Conservation (phyloP, 1,140 invertebrate genomes). For the Holotrichia oblita region DNA sequence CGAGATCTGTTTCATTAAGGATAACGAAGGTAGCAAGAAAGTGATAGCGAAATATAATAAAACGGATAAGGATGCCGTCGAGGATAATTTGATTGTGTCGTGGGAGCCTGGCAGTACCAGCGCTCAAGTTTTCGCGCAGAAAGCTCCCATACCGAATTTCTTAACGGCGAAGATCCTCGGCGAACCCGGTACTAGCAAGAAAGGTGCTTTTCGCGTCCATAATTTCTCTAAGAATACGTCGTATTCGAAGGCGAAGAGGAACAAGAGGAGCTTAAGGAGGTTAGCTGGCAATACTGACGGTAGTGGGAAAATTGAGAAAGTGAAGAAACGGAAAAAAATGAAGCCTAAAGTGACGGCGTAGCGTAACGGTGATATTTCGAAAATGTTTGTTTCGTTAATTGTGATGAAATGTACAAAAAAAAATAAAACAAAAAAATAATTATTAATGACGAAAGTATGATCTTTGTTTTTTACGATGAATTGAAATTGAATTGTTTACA, state of each 20-base stretch:
- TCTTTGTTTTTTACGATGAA: too few species aligned
- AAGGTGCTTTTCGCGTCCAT: slow-evolving; percentile 50
- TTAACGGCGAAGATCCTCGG: slow-evolving; percentile 42
- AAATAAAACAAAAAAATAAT: slow-evolving; percentile 16
- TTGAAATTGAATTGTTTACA: too few species aligned
- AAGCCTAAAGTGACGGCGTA: slow-evolving; percentile 36
- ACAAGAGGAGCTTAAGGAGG: slow-evolving; percentile 51
- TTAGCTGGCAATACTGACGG: slow-evolving; percentile 46
- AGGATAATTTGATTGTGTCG: slow-evolving; percentile 54
- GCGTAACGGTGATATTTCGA: slow-evolving; percentile 16
- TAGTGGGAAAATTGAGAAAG: slow-evolving; percentile 52
- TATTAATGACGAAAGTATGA: not conserved
- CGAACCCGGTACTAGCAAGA: slow-evolving; percentile 51
- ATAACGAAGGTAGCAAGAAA: slow-evolving; percentile 50
- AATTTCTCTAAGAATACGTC: slow-evolving; percentile 53
- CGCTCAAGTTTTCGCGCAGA: slow-evolving; percentile 54
- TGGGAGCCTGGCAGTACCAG: slow-evolving; percentile 51
- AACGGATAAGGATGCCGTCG: slow-evolving; percentile 45
- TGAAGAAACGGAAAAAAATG: slow-evolving; percentile 54
- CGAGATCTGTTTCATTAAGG: slow-evolving; percentile 58
- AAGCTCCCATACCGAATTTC: slow-evolving; percentile 41
- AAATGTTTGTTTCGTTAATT: not conserved
- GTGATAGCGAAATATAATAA: slow-evolving; percentile 56
- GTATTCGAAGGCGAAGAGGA: slow-evolving; percentile 49
- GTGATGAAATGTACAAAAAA: slow-evolving; percentile 33